These are phyloP conservation scores for Chionodraco myersi DNA, from an alignment of 2,113 vertebrate genomes.

Conservation along the genomic window DNA sequence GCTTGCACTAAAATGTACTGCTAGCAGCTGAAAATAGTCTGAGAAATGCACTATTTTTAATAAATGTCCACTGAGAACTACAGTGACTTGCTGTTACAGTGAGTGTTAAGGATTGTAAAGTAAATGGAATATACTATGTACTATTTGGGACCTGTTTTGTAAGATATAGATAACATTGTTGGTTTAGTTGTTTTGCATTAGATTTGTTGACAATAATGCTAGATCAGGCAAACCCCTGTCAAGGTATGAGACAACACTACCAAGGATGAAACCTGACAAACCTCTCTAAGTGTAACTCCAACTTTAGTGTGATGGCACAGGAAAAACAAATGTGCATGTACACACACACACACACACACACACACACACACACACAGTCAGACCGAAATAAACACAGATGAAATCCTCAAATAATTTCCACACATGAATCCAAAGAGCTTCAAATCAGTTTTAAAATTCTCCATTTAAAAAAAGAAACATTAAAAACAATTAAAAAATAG, in stretches of 20 bases:
- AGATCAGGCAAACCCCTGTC: background rate
- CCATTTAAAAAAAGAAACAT: constrained; percentile 35
- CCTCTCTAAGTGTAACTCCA: background rate
- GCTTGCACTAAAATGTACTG: too few relatives aligned
- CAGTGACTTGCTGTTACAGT: background rate
- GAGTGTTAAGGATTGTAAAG: background rate
- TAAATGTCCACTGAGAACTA: background rate
- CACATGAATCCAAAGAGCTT: constrained; percentile 32
- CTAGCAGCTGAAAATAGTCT: too few relatives aligned
- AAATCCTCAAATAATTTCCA: constrained; percentile 18
- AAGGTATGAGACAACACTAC: background rate
- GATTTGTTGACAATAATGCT: background rate
- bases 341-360: background rate
- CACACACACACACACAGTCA: background rate
- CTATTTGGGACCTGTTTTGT: background rate
- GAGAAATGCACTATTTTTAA: too few relatives aligned
- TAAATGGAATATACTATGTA: background rate
- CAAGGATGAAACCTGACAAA: constrained; percentile 17
- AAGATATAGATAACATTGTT: background rate
- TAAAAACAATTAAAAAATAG: constrained; percentile 54
- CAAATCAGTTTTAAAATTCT: constrained; percentile 54
- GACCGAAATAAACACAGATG: constrained; percentile 26
- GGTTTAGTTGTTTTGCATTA: background rate
- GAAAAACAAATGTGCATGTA: background rate
- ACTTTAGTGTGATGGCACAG: too few relatives aligned